These are phyloP conservation scores for Cephalotes varians DNA, from an alignment of 2,888 invertebrate species.

Conservation along the genomic window DNA sequence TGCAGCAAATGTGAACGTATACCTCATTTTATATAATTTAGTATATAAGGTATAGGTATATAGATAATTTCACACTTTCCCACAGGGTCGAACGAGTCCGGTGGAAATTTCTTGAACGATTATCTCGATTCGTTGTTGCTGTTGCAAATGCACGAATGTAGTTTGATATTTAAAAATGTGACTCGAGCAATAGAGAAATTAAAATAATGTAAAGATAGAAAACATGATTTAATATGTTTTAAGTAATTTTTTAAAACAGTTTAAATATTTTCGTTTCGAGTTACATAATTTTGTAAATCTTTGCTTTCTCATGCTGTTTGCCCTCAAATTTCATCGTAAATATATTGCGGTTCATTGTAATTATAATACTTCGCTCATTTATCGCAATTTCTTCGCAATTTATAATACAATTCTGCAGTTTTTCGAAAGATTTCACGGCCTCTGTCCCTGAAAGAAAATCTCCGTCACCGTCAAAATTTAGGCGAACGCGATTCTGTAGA, in stretches of 20 bases:
- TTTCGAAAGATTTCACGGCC: background rate
- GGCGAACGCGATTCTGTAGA: background rate
- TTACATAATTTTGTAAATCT: background rate
- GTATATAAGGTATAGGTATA: too few species aligned
- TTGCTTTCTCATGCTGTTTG: background rate
- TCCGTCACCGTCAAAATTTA: background rate
- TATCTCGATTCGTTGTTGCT: background rate
- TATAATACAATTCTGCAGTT: background rate
- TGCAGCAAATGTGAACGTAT: background rate
- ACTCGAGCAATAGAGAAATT: background rate
- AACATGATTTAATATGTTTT: background rate
- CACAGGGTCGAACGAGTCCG: background rate
- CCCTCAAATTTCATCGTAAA: too few species aligned
- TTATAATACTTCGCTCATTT: background rate
- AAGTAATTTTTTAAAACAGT: background rate
- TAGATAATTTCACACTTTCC: constrained; percentile 14
- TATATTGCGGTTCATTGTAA: background rate
- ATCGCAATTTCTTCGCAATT: background rate
- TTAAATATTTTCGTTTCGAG: background rate
- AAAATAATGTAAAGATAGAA: background rate
- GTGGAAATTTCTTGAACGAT: background rate
- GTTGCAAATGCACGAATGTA: background rate
- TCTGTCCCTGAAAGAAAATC: background rate
- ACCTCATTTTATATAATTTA: background rate
- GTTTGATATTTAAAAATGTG: background rate